phyloP scores from a whole-genome alignment of 2,113 vertebrate species.

The Callipepla californica region DNA sequence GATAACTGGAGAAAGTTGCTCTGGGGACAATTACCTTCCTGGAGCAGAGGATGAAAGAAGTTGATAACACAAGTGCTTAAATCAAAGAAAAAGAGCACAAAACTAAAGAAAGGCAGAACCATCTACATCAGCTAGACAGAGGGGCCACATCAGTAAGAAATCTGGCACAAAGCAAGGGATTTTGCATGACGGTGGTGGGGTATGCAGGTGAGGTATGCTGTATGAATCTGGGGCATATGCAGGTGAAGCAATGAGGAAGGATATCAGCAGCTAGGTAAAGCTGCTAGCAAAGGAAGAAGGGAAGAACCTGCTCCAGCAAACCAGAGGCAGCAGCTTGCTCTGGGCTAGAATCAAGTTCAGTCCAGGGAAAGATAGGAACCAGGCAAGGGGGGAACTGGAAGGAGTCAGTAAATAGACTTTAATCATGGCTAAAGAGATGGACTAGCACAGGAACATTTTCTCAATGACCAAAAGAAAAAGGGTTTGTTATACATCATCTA shows the following conservation, averaged over 20 bases:
- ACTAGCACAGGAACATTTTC: slow-evolving; percentile 61
- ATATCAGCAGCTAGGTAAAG: background rate
- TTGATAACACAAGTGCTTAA: background rate
- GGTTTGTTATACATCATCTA: background rate
- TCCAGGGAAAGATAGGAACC: slow-evolving; percentile 63
- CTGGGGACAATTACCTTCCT: background rate
- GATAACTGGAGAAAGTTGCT: background rate
- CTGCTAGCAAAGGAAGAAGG: background rate
- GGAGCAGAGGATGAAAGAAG: background rate
- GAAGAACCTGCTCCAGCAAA: background rate
- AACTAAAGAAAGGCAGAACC: background rate
- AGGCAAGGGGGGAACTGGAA: slow-evolving; percentile 54
- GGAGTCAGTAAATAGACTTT: slow-evolving; percentile 70
- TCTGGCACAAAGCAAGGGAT: background rate
- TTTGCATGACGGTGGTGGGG: background rate
- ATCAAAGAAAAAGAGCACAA: background rate
- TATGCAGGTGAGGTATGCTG: background rate
- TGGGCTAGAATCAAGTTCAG: slow-evolving; percentile 26
- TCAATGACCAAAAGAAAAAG: slow-evolving; percentile 59
- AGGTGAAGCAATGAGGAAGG: background rate
- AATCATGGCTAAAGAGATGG: slow-evolving; percentile 65
- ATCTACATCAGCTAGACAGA: background rate
- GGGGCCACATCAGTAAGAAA: background rate
- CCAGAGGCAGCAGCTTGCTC: slow-evolving; percentile 11
- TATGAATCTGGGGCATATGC: background rate